Conservation (phyloP, 2,113 vertebrate species). For the Aramus guarauna region DNA sequence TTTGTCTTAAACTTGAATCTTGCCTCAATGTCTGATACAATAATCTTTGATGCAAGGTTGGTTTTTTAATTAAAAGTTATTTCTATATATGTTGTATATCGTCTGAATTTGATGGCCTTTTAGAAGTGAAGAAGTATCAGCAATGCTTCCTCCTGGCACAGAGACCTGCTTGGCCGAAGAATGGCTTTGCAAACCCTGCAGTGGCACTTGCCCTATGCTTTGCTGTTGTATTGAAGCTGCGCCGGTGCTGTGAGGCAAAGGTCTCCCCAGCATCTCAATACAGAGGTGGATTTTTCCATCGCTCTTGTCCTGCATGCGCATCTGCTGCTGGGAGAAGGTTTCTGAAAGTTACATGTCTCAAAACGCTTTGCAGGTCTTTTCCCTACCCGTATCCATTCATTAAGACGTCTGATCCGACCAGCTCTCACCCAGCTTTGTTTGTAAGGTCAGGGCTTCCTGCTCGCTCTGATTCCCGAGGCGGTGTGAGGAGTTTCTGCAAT, state of each 20-base stretch:
- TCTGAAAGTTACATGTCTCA: neutral
- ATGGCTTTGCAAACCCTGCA: neutral
- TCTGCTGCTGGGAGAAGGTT: neutral
- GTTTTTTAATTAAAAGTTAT: slow-evolving; percentile 78
- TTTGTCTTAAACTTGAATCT: slow-evolving; percentile 77
- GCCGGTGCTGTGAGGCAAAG: neutral
- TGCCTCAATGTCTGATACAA: slow-evolving; percentile 71
- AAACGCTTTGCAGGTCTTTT: neutral
- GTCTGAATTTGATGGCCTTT: slow-evolving; percentile 55
- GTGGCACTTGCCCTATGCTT: neutral
- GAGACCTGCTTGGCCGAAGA: neutral
- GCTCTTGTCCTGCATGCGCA: neutral
- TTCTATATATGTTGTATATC: slow-evolving; percentile 69
- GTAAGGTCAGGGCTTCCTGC: neutral
- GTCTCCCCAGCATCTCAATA: neutral
- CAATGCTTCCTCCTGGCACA: neutral
- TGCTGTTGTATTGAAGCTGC: neutral
- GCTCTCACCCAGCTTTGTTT: neutral
- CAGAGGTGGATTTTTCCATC: neutral
- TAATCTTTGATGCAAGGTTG: slow-evolving; percentile 75
- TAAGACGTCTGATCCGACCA: neutral
- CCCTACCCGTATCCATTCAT: neutral
- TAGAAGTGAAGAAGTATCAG: neutral
- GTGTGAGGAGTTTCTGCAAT: neutral
- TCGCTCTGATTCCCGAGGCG: neutral